Conservation (phyloP, 2,113 vertebrate species). For the Chionodraco myersi region DNA sequence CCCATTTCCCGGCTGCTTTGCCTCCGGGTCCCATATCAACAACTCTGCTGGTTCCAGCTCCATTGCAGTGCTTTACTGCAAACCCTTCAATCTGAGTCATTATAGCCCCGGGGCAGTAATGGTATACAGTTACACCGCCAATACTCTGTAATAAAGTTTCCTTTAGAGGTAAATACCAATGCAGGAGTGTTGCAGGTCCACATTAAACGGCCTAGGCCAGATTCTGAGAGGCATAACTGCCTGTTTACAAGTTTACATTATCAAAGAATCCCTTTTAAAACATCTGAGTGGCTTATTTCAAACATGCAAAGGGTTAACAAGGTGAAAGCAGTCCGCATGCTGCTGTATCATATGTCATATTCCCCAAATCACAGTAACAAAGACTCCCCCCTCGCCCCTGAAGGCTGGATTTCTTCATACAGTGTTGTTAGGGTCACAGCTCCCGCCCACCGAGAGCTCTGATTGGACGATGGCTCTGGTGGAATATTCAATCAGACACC, state of each 20-base stretch:
- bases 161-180: slow-evolving; percentile 70
- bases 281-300: slow-evolving; percentile 7
- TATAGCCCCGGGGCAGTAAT: slow-evolving; percentile 79
- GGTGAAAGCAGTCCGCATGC: slow-evolving; percentile 51
- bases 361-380: slow-evolving; percentile 56
- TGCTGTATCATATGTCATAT: slow-evolving; percentile 59
- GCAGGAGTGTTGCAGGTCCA: slow-evolving; percentile 36
- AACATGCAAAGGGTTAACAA: slow-evolving; percentile 58
- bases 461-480: slow-evolving; percentile 72
- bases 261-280: not conserved
- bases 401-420: slow-evolving; percentile 52
- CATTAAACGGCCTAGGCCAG: slow-evolving; percentile 40
- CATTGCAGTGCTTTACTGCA: slow-evolving; percentile 61
- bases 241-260: slow-evolving; percentile 42
- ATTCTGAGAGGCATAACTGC: slow-evolving; percentile 23
- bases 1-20: slow-evolving; percentile 14
- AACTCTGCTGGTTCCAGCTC: slow-evolving; percentile 48
- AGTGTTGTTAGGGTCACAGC: slow-evolving; percentile 43
- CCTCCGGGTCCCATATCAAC: slow-evolving; percentile 44
- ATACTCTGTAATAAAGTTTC: slow-evolving; percentile 81
- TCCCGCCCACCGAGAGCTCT: slow-evolving; percentile 57
- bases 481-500: slow-evolving; percentile 78
- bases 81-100: slow-evolving; percentile 78
- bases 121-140: slow-evolving; percentile 73
- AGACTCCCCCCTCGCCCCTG: slow-evolving; percentile 38